Evolutionary conservation across 1,140 invertebrate genomes (phyloP).

Genomic region (Agrypnia vestita): DNA sequence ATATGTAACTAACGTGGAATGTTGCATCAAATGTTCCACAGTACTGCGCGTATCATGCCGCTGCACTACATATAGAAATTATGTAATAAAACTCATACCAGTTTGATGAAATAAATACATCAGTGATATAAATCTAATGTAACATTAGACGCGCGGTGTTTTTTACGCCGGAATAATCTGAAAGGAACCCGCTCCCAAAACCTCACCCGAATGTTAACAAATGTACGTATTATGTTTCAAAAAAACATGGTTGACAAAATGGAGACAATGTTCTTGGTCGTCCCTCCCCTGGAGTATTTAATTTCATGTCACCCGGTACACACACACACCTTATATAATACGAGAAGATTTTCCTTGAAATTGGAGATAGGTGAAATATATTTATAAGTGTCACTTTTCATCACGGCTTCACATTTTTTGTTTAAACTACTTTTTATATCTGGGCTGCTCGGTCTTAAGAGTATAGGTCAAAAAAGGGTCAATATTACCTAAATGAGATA

Average conservation of each 20-base stretch:
- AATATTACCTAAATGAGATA: too few relatives aligned
- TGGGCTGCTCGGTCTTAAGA: too few relatives aligned
- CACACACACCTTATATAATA: slow-evolving; percentile 12
- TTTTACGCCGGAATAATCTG: neutral
- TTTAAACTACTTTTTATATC: too few relatives aligned
- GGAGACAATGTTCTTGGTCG: slow-evolving; percentile 47
- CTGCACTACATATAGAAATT: neutral
- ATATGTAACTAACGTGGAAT: too few relatives aligned
- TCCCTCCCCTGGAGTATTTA: slow-evolving; percentile 46
- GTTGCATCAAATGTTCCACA: neutral
- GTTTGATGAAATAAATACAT: slow-evolving; percentile 32
- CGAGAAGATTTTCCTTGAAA: slow-evolving; percentile 49
- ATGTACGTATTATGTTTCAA: slow-evolving; percentile 50
- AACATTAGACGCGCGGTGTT: slow-evolving; percentile 29
- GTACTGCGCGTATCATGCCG: neutral
- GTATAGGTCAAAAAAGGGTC: too few relatives aligned
- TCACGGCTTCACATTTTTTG: slow-evolving; percentile 15
- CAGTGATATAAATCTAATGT: slow-evolving; percentile 24
- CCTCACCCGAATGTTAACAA: slow-evolving; percentile 46
- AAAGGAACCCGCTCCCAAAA: slow-evolving; percentile 31
- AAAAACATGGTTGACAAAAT: slow-evolving; percentile 54
- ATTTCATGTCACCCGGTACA: slow-evolving; percentile 44
- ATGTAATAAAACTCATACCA: slow-evolving; percentile 27
- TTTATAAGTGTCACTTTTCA: slow-evolving; percentile 49
- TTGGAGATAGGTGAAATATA: slow-evolving; percentile 46